phyloP scores from a whole-genome alignment of 2,113 vertebrate genomes.

The Mugil cephalus region DNA sequence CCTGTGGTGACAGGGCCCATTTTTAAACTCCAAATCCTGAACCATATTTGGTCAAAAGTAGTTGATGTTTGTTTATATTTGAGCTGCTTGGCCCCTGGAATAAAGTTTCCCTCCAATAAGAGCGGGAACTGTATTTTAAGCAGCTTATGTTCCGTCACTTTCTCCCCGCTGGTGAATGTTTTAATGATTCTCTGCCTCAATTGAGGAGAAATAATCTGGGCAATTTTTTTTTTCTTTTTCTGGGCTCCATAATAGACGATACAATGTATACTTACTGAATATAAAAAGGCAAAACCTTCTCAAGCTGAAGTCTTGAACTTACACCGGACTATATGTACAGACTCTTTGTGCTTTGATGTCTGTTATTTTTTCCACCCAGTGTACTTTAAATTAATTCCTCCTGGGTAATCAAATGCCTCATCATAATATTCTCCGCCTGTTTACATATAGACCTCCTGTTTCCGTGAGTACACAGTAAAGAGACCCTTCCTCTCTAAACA shows the following conservation, averaged over 20 bases:
- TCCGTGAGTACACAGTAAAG: conserved; percentile 25
- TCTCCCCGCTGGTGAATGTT: conserved; percentile 61
- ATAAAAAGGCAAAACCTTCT: conserved; percentile 14
- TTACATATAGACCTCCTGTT: conserved; percentile 67
- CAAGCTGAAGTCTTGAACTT: conserved; percentile 13
- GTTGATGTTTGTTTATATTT: conserved; percentile 78
- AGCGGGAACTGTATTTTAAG: conserved; percentile 72
- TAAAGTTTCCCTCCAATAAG: conserved; percentile 57
- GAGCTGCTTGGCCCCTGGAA: conserved; percentile 63
- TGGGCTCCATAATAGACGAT: conserved; percentile 23
- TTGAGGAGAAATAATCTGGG: conserved; percentile 61
- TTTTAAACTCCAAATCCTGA: conserved; percentile 69
- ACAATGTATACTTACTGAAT: not conserved
- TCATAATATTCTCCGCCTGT: conserved; percentile 73
- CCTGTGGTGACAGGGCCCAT: conserved; percentile 77
- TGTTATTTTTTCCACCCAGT: conserved; percentile 27
- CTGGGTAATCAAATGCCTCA: conserved; percentile 59
- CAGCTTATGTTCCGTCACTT: conserved; percentile 72
- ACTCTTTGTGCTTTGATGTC: conserved; percentile 45
- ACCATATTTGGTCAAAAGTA: conserved; percentile 78
- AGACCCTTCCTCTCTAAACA: conserved; percentile 44
- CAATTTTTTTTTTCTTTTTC: conserved; percentile 30
- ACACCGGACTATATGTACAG: not conserved
- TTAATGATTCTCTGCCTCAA: conserved; percentile 70
- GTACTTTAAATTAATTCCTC: conserved; percentile 55